Evolutionary conservation across 2,888 invertebrate genomes (phyloP).

Genomic region (Aquatica leii): DNA sequence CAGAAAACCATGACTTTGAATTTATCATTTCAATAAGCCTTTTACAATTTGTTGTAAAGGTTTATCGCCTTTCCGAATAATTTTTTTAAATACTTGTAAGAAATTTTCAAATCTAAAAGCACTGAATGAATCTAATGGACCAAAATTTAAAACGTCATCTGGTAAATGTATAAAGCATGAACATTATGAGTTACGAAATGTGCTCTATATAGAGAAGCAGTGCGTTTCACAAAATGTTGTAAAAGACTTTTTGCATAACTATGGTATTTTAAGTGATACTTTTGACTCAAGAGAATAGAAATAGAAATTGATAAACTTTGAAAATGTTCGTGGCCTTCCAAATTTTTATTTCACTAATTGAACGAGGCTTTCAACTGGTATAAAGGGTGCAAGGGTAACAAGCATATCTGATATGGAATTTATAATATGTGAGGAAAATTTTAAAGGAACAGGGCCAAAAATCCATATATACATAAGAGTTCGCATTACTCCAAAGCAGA

Average conservation of each 20-base stretch:
- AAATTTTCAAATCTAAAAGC: conserved; percentile 16
- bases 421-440: conserved; percentile 2
- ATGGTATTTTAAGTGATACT: neutral
- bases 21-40: conserved; percentile 8
- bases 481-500: conserved; percentile 13
- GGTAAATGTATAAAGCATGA: conserved; percentile 14
- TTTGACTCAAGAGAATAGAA: conserved; percentile 3
- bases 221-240: conserved; percentile 1
- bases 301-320: conserved; percentile 9
- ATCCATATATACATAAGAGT: conserved; percentile 15
- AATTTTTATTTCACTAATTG: conserved; percentile 6
- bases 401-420: neutral
- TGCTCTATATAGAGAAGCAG: neutral
- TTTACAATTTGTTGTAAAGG: conserved; percentile 17
- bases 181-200: conserved; percentile 14
- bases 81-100: conserved; percentile 4
- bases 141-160: conserved; percentile 12
- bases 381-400: neutral
- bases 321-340: conserved; percentile 13
- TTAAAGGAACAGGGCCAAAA: conserved; percentile 7
- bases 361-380: conserved; percentile 7
- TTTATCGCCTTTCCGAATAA: conserved; percentile 12
- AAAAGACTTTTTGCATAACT: neutral
- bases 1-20: conserved; percentile 3
- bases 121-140: conserved; percentile 6